These are phyloP conservation scores for Paedocypris sp. DNA, from an alignment of 2,113 vertebrate genomes.

Conservation along the genomic window DNA sequence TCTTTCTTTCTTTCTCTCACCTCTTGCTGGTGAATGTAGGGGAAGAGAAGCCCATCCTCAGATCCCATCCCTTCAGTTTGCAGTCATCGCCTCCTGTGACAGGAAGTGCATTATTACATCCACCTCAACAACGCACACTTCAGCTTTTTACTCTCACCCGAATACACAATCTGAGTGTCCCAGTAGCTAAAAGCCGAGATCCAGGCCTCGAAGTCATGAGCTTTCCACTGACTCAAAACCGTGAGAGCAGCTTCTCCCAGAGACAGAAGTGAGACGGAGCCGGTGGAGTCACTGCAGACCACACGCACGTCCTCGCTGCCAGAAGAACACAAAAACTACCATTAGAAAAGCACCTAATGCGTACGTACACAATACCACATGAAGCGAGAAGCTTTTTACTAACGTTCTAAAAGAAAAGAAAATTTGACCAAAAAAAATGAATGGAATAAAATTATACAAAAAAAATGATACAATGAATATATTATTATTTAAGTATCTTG, in stretches of 20 bases:
- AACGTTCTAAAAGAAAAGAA: no score
- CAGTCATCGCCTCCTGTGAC: constrained; percentile 84
- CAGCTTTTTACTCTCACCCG: constrained; percentile 58
- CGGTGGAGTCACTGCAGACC: constrained; percentile 82
- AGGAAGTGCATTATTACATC: background rate
- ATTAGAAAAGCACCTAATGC: background rate
- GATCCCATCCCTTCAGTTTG: constrained; percentile 86
- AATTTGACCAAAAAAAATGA: no score
- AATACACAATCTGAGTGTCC: constrained; percentile 77
- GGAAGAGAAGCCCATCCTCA: constrained; percentile 47
- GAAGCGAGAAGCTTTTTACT: no score
- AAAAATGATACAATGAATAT: no score
- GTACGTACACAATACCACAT: no score
- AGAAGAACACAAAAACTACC: constrained; percentile 9
- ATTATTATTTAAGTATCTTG: no score
- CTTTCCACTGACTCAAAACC: constrained; percentile 71
- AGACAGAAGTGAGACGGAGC: constrained; percentile 67
- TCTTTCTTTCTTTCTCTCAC: no score
- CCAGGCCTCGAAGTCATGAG: constrained; percentile 90
- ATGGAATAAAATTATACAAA: no score
- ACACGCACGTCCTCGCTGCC: constrained; percentile 64
- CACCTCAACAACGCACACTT: background rate
- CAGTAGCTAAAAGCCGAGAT: constrained; percentile 91
- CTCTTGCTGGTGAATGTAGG: constrained; percentile 73
- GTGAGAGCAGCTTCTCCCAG: constrained; percentile 56